These are phyloP conservation scores for Caloenas nicobarica DNA, from an alignment of 2,113 vertebrate genomes.

Conservation along the genomic window DNA sequence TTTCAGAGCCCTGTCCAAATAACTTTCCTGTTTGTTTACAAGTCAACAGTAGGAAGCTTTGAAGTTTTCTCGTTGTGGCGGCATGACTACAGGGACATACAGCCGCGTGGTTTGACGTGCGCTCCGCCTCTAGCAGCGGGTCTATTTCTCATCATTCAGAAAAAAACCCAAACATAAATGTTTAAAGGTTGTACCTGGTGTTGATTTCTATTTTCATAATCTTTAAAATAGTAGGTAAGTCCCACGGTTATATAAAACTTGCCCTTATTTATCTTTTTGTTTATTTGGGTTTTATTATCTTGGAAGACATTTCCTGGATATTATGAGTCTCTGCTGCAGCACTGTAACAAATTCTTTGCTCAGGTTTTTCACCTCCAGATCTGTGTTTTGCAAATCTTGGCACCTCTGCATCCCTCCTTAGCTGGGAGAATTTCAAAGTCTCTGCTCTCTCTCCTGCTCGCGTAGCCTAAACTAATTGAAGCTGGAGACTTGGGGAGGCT, in stretches of 20 bases:
- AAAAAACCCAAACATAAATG: not conserved
- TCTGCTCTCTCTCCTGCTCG: not conserved
- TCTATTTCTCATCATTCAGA: not conserved
- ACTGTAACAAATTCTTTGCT: not conserved
- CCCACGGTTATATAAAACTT: not conserved
- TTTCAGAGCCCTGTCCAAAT: not conserved
- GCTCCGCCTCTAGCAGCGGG: not conserved
- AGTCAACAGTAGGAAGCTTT: not conserved
- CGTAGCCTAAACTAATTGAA: not conserved
- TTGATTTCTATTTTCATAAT: not conserved
- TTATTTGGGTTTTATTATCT: not conserved
- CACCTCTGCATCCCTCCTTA: not conserved
- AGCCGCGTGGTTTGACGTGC: rapidly evolving
- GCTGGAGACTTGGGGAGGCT: not conserved
- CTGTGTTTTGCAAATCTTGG: not conserved
- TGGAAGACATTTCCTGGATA: not conserved
- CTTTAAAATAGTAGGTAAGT: not conserved
- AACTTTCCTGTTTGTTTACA: not conserved
- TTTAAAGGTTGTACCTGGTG: not conserved
- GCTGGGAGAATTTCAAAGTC: not conserved
- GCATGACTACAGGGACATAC: not conserved
- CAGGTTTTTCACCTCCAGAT: not conserved
- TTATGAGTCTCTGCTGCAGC: not conserved
- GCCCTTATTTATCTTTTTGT: not conserved
- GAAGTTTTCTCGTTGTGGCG: not conserved